phyloP scores from a whole-genome alignment of 2,888 invertebrate genomes.

The Thysanoteuthis rhombus region DNA sequence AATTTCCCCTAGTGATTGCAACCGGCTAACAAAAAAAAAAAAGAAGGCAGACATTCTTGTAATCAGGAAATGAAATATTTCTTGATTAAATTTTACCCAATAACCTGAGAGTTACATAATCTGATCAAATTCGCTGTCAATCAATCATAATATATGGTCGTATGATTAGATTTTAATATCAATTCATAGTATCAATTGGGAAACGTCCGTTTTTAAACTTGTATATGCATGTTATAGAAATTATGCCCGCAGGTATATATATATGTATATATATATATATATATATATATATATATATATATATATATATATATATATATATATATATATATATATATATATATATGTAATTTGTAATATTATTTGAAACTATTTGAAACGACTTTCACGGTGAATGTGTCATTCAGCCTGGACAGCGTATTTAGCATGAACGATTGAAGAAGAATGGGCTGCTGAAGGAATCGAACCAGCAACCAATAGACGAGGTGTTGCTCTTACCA shows the following conservation, averaged over 20 bases:
- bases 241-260: neutral
- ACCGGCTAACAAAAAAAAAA: neutral
- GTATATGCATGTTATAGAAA: too few relatives aligned
- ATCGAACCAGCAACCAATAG: too few relatives aligned
- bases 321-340: neutral
- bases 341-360: too few relatives aligned
- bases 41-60: neutral
- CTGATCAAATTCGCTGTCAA: neutral
- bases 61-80: neutral
- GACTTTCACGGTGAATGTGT: too few relatives aligned
- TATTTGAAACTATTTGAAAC: too few relatives aligned
- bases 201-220: too few relatives aligned
- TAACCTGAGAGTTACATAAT: neutral
- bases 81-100: neutral
- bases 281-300: neutral
- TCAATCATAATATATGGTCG: neutral
- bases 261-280: neutral
- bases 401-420: too few relatives aligned
- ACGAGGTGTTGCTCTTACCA: too few relatives aligned
- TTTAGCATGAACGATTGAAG: too few relatives aligned
- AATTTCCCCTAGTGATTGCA: neutral
- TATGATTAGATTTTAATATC: too few relatives aligned
- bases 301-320: neutral
- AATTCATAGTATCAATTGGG: too few relatives aligned
- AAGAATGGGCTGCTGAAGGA: too few relatives aligned